Percentiles rank a stretch among this genome's conserved stretches.
Conservation (phyloP, 2,113 vertebrate species). For the Pterocles burchelli region DNA sequence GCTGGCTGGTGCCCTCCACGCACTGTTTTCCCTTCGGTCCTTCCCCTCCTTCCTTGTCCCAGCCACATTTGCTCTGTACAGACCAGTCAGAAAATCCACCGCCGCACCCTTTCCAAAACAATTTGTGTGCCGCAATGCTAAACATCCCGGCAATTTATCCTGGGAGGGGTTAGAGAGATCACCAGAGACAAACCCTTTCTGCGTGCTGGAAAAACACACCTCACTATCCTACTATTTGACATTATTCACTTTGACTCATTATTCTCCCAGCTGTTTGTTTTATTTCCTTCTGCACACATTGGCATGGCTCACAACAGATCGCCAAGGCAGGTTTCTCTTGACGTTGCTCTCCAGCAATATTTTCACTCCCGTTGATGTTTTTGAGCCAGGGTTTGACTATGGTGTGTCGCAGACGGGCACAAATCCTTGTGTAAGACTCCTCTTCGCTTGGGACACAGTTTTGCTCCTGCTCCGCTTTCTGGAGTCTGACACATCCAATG, state of each 20-base stretch:
- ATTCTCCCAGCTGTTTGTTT: not conserved
- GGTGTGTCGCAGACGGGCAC: rapidly evolving
- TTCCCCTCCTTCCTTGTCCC: not conserved
- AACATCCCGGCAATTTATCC: not conserved
- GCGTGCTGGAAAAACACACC: not conserved
- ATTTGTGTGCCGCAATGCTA: not conserved
- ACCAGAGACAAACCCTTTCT: not conserved
- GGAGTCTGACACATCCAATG: rapidly evolving
- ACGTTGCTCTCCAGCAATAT: not conserved
- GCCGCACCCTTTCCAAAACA: not conserved
- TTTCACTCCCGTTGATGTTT: not conserved
- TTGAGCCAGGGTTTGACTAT: not conserved
- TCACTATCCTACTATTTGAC: rapidly evolving
- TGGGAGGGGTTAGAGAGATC: not conserved
- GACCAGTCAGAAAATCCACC: not conserved
- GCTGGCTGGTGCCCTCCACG: rapidly evolving
- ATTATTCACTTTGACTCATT: not conserved
- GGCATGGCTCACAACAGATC: not conserved
- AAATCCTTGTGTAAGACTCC: not conserved
- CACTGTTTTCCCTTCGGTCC: not conserved
- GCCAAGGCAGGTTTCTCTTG: not conserved
- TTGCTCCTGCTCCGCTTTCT: rapidly evolving
- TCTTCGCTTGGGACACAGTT: rapidly evolving
- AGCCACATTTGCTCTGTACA: not conserved
- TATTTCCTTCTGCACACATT: not conserved